phyloP scores from a whole-genome alignment of 2,888 invertebrate genomes.

The Phasia obesa region DNA sequence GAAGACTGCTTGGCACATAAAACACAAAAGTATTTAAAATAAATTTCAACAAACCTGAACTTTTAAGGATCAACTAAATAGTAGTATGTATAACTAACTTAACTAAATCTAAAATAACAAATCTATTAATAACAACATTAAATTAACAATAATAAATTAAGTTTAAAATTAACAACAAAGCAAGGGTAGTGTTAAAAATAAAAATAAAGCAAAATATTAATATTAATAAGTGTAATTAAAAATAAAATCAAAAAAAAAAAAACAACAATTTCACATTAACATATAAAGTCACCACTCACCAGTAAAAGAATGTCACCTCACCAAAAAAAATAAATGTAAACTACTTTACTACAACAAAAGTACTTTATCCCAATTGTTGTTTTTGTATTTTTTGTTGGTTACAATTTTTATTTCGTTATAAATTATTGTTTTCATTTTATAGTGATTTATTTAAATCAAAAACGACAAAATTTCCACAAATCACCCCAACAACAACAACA shows the following conservation, averaged over 20 bases:
- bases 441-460: slow-evolving; percentile 63
- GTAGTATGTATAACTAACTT: slow-evolving; percentile 64
- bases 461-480: slow-evolving; percentile 57
- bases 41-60: slow-evolving; percentile 69
- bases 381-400: slow-evolving; percentile 30
- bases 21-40: slow-evolving; percentile 40
- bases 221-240: slow-evolving; percentile 65
- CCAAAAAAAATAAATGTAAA: slow-evolving; percentile 5
- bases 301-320: neutral
- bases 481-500: slow-evolving; percentile 44
- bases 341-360: slow-evolving; percentile 7
- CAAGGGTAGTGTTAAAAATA: slow-evolving; percentile 73
- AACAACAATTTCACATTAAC: slow-evolving; percentile 7
- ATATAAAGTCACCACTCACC: neutral
- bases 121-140: slow-evolving; percentile 63
- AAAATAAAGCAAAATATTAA: slow-evolving; percentile 25
- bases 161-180: slow-evolving; percentile 57
- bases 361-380: neutral
- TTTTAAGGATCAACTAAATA: slow-evolving; percentile 70
- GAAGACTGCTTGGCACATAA: slow-evolving; percentile 68
- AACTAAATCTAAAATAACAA: slow-evolving; percentile 69
- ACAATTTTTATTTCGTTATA: slow-evolving; percentile 36
- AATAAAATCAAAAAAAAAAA: neutral
- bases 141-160: slow-evolving; percentile 75
- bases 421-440: slow-evolving; percentile 40